Evolutionary conservation across 1,140 invertebrate species (phyloP).

Genomic region (Psilanteris sp.): DNA sequence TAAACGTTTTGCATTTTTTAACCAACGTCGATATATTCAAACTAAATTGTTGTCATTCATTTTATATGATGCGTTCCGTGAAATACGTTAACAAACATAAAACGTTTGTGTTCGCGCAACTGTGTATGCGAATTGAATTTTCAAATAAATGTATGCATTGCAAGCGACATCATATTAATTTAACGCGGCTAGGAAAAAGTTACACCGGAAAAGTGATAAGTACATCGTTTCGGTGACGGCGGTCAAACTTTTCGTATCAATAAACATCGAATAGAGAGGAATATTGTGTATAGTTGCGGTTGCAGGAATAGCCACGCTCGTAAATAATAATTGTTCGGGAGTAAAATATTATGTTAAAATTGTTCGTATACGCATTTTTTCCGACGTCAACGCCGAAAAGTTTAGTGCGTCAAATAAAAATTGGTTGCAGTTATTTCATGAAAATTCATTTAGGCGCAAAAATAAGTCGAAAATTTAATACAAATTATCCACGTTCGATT

Average conservation of each 20-base stretch:
- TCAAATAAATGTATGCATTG: constrained; percentile 53
- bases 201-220: constrained; percentile 57
- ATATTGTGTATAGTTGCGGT: constrained; percentile 27
- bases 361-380: constrained; percentile 3
- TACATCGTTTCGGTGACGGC: constrained; percentile 43
- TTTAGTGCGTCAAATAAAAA: too few relatives aligned
- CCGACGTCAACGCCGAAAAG: neutral
- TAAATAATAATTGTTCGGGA: constrained; percentile 42
- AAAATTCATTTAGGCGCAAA: too few relatives aligned
- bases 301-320: constrained; percentile 11
- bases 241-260: constrained; percentile 59
- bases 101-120: constrained; percentile 27
- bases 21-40: constrained; percentile 5
- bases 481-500: too few relatives aligned
- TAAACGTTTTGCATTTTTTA: constrained; percentile 14
- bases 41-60: constrained; percentile 43
- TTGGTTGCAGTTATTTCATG: too few relatives aligned
- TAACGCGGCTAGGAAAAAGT: constrained; percentile 36
- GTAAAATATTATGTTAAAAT: constrained; percentile 44
- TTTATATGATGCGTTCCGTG: constrained; percentile 23
- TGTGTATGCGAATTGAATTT: constrained; percentile 36
- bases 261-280: constrained; percentile 48
- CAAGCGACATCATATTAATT: constrained; percentile 56
- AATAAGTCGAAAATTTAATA: too few relatives aligned
- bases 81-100: constrained; percentile 16